Conservation (phyloP, 1,140 invertebrate genomes). For the Maconellicoccus hirsutus region DNA sequence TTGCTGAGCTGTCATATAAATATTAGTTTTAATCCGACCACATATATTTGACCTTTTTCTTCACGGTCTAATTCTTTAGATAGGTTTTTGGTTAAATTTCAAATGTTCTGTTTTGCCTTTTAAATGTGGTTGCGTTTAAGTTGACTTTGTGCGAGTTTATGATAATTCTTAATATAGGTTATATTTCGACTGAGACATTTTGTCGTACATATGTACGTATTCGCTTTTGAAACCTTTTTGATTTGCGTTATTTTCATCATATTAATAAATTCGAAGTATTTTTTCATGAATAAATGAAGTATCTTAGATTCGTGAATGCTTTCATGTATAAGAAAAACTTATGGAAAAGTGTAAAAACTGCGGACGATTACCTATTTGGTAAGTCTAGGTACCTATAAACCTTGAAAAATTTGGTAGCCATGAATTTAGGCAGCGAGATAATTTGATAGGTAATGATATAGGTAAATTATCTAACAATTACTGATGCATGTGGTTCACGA, state of each 20-base stretch:
- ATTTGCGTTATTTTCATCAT: neutral
- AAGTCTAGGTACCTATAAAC: too few relatives aligned
- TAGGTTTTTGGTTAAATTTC: neutral
- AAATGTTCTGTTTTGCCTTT: slow-evolving; percentile 1
- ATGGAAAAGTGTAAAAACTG: too few relatives aligned
- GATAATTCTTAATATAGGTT: slow-evolving; percentile 2
- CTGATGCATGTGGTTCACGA: too few relatives aligned
- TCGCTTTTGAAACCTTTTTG: neutral
- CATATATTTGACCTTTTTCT: neutral
- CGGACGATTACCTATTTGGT: too few relatives aligned
- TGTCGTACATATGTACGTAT: neutral
- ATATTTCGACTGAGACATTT: neutral
- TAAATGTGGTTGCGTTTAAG: neutral
- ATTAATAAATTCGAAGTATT: too few relatives aligned
- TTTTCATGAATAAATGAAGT: too few relatives aligned
- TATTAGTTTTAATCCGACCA: neutral
- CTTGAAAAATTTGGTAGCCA: too few relatives aligned
- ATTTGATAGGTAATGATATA: too few relatives aligned
- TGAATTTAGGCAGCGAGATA: too few relatives aligned
- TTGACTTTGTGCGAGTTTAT: neutral
- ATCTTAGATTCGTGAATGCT: too few relatives aligned
- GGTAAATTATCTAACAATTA: too few relatives aligned
- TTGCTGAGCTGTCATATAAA: neutral
- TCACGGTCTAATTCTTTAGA: neutral
- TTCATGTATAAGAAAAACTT: too few relatives aligned